phyloP scores from a whole-genome alignment of 2,797 vertebrate genomes.

The Phrynocephalus forsythii region DNA sequence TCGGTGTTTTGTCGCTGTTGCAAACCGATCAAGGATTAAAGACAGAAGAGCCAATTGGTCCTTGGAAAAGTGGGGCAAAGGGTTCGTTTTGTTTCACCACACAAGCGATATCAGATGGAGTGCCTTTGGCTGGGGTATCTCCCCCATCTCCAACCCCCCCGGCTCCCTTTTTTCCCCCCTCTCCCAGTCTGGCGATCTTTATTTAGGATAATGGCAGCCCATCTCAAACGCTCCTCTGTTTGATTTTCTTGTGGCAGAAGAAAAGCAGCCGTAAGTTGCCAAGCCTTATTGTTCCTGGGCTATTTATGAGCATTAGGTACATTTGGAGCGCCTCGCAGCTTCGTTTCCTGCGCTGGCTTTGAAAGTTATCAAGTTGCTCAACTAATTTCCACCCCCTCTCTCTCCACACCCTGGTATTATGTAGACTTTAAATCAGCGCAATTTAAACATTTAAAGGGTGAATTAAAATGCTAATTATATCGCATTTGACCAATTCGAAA shows the following conservation, averaged over 20 bases:
- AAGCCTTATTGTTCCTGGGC: constrained; percentile 40
- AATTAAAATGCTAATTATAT: constrained; percentile 90
- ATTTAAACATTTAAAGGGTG: constrained; percentile 86
- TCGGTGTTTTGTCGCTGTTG: background rate
- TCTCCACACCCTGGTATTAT: constrained; percentile 60
- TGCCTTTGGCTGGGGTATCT: background rate
- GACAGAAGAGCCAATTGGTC: constrained; percentile 18
- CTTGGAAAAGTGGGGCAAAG: constrained; percentile 43
- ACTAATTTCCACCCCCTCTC: constrained; percentile 60
- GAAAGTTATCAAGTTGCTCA: constrained; percentile 60
- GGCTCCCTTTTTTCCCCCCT: background rate
- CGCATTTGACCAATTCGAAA: constrained; percentile 87
- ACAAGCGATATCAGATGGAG: constrained; percentile 13
- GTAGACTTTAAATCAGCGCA: constrained; percentile 79
- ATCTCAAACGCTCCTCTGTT: constrained; percentile 38
- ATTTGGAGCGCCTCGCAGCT: constrained; percentile 26
- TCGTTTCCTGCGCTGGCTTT: constrained; percentile 34
- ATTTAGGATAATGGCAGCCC: constrained; percentile 14
- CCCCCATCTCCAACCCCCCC: background rate
- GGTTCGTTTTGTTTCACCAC: constrained; percentile 6
- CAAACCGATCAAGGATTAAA: constrained; percentile 45
- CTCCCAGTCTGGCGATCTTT: constrained; percentile 37
- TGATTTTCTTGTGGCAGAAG: constrained; percentile 47
- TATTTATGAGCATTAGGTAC: constrained; percentile 38
- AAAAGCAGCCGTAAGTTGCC: constrained; percentile 43